Base-by-base conservation (phyloP, 2,888 invertebrate species). In the Cerceris rybyensis region DNA sequence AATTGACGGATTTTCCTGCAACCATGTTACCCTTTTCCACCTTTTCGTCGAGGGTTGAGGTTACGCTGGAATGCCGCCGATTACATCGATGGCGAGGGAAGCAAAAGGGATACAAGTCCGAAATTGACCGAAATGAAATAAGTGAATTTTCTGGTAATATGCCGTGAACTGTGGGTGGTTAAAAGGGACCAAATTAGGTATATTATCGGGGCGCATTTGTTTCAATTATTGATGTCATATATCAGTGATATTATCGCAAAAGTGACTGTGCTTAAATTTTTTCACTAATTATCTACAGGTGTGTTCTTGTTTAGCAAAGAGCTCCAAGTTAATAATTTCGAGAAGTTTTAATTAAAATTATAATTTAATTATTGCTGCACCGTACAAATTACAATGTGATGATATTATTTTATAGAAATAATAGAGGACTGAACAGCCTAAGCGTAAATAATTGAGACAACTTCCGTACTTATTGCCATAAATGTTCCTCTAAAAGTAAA, bases 1-100 rank as follows among this genome's bases (percentile, higher is more conserved):
- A 82, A 86, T 80, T 79, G 83, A 85, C 82, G 84, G 78, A 78
- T 75, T 73, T 66, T 75, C 55, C 64, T 63, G 43, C n/a, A 17
- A 13, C 28, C 39, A 54, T 9, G 28, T 41, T 41, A 11, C 58
- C 57, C 67, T 60, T 65, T 72, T 63, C 67, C 57, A 65, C 59
- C 68, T 52, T 58, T 67, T 64, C 43, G 14, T 50, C 39, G 17
- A 52, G 52, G 28, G 16, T 49, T 11, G 54, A 6, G 14, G 39
- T 28, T 17, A 46, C 58, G 9, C 13, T 2, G 50, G 58, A 28
- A 50, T 58, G 66, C 50, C 41, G 57, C 17, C 66, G 61, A 57
- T 50, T 50, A 61, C n/a, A 54, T 59, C 9, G 42, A 13, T 8
- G 14, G 7, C 6, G 13, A 11, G 41, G 8, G 17, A 49, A 68